A percentile compares a stretch with the other conserved stretches of the same genome.
Evolutionary conservation across 2,888 invertebrate genomes (phyloP).

Genomic region (Elmis aenea): DNA sequence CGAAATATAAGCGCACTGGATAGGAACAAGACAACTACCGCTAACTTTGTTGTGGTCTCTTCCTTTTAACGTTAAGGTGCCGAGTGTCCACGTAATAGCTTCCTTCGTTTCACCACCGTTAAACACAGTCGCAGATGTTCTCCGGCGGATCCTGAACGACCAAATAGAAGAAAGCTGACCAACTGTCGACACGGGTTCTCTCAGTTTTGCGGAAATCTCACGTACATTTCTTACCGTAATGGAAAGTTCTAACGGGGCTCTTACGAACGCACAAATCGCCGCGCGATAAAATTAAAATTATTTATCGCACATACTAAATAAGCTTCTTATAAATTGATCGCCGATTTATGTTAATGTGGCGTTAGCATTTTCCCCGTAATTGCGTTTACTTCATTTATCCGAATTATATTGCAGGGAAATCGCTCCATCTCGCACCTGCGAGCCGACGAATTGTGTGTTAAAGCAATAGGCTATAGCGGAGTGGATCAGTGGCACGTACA

Average conservation of each 20-base stretch:
- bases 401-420: too few species aligned
- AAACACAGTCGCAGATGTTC: conserved; percentile 41
- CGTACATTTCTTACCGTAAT: conserved; percentile 4
- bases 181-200: conserved; percentile 20
- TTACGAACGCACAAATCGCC: not conserved
- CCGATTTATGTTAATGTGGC: too few species aligned
- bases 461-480: too few species aligned
- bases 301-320: too few species aligned
- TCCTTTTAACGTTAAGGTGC: conserved; percentile 38
- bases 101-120: conserved; percentile 35
- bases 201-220: conserved; percentile 14
- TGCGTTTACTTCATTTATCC: too few species aligned
- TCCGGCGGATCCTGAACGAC: conserved; percentile 23
- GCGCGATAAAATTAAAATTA: too few species aligned
- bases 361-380: too few species aligned
- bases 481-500: conserved; percentile 27
- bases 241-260: conserved; percentile 9
- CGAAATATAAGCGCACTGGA: too few species aligned
- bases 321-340: too few species aligned
- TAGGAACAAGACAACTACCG: too few species aligned
- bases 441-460: too few species aligned
- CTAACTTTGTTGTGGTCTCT: conserved; percentile 35
- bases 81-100: conserved; percentile 42
- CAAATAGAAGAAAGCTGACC: conserved; percentile 16
- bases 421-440: too few species aligned